Percentiles rank a stretch among this genome's conserved stretches.
These are phyloP conservation scores for Lycodopsis pacificus DNA, from an alignment of 2,797 vertebrate species.

Conservation along the genomic window DNA sequence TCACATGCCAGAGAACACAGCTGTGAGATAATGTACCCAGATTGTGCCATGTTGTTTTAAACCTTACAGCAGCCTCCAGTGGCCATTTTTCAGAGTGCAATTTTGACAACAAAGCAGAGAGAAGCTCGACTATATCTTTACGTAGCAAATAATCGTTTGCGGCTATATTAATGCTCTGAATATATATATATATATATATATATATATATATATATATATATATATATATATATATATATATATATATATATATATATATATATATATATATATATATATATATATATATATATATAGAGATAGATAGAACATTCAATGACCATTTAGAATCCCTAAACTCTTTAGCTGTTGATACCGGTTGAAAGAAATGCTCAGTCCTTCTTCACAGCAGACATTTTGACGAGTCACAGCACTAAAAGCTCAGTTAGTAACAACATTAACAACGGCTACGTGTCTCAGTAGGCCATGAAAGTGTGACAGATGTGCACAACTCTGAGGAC, in stretches of 20 bases:
- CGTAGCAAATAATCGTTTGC: too few relatives aligned
- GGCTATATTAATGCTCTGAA: too few relatives aligned
- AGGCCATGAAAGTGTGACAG: not conserved
- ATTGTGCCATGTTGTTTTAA: conserved; percentile 16
- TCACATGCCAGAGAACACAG: conserved; percentile 60
- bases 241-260: too few relatives aligned
- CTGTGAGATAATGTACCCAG: conserved; percentile 45
- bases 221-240: too few relatives aligned
- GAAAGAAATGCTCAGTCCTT: not conserved
- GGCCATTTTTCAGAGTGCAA: conserved; percentile 47
- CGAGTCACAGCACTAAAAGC: not conserved
- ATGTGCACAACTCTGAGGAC: not conserved
- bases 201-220: too few relatives aligned
- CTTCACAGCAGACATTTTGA: not conserved
- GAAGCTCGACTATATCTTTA: too few relatives aligned
- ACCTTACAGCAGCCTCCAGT: conserved; percentile 57
- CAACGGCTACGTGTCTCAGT: not conserved
- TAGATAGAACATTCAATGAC: not conserved
- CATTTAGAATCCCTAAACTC: not conserved
- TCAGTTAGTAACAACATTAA: not conserved
- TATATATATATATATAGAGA: too few relatives aligned
- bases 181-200: too few relatives aligned
- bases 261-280: too few relatives aligned
- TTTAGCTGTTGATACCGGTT: not conserved
- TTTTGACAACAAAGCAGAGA: not conserved